These are phyloP conservation scores for Tenebrio molitor DNA, from an alignment of 1,140 invertebrate genomes.

Conservation along the genomic window DNA sequence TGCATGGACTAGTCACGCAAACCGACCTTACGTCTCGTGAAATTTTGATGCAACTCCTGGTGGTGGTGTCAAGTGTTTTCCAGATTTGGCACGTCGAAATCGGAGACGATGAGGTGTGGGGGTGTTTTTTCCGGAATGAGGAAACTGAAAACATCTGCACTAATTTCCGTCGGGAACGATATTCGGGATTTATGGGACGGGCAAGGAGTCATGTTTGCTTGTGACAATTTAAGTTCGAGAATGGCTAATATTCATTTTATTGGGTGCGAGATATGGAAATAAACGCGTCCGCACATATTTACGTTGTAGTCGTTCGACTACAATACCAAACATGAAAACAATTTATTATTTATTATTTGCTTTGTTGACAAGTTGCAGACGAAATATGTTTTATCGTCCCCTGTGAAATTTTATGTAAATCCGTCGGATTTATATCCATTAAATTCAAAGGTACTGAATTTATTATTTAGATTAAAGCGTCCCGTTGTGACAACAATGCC, in stretches of 20 bases:
- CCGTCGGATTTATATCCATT: slow-evolving; percentile 8
- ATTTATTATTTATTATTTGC: slow-evolving; percentile 32
- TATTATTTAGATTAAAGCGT: slow-evolving; percentile 35
- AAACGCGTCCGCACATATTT: neutral
- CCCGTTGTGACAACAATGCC: slow-evolving; percentile 8
- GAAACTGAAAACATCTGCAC: slow-evolving; percentile 19
- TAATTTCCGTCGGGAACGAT: slow-evolving; percentile 34
- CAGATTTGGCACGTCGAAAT: no score
- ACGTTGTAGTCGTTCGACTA: neutral
- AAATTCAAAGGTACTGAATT: slow-evolving; percentile 39
- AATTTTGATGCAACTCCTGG: no score
- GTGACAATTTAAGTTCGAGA: neutral
- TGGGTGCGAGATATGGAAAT: slow-evolving; percentile 2
- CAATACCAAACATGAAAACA: slow-evolving; percentile 1
- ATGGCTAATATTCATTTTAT: slow-evolving; percentile 22
- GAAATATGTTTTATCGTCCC: slow-evolving; percentile 10
- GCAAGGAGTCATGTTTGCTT: slow-evolving; percentile 2
- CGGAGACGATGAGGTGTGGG: no score
- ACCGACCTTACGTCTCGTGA: no score
- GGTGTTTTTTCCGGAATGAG: no score
- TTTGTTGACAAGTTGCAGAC: neutral
- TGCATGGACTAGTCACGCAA: neutral
- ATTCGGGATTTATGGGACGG: slow-evolving; percentile 20
- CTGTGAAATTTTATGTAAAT: slow-evolving; percentile 2
- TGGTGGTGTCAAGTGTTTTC: no score